phyloP scores from a whole-genome alignment of 2,113 vertebrate genomes.

The Ceuthmochares aereus region DNA sequence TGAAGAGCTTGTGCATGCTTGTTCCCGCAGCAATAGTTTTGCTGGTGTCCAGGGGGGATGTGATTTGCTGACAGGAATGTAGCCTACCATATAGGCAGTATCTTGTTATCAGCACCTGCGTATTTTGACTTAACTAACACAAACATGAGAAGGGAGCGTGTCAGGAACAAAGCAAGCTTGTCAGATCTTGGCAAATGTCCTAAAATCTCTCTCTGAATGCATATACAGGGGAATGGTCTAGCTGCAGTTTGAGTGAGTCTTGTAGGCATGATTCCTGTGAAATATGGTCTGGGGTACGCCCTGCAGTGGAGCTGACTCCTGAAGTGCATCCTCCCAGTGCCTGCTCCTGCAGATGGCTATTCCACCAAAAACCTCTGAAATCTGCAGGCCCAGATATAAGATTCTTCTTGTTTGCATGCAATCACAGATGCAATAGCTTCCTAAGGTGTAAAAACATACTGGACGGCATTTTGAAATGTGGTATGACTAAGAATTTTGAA shows the following conservation, averaged over 20 bases:
- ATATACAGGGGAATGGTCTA: fast-evolving
- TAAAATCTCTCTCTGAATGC: fast-evolving
- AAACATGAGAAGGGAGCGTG: fast-evolving
- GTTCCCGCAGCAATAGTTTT: fast-evolving
- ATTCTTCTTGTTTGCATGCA: not conserved
- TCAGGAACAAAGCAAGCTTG: not conserved
- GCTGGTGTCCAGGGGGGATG: fast-evolving
- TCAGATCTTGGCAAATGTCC: not conserved
- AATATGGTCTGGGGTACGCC: fast-evolving
- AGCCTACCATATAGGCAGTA: fast-evolving
- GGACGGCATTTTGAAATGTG: not conserved
- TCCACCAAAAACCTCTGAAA: not conserved
- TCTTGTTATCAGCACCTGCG: fast-evolving
- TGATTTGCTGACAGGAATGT: not conserved
- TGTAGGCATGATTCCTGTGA: not conserved
- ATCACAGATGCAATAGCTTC: not conserved
- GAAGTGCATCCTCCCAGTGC: too few relatives aligned
- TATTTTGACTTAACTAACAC: too few relatives aligned
- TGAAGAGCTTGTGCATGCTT: fast-evolving
- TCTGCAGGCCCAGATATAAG: not conserved
- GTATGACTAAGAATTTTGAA: not conserved
- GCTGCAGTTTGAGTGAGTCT: fast-evolving
- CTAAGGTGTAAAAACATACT: not conserved
- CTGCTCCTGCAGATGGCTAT: fast-evolving
- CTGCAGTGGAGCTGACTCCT: not conserved